These are phyloP conservation scores for Eclectus roratus DNA, from an alignment of 2,113 vertebrate species.

Conservation along the genomic window DNA sequence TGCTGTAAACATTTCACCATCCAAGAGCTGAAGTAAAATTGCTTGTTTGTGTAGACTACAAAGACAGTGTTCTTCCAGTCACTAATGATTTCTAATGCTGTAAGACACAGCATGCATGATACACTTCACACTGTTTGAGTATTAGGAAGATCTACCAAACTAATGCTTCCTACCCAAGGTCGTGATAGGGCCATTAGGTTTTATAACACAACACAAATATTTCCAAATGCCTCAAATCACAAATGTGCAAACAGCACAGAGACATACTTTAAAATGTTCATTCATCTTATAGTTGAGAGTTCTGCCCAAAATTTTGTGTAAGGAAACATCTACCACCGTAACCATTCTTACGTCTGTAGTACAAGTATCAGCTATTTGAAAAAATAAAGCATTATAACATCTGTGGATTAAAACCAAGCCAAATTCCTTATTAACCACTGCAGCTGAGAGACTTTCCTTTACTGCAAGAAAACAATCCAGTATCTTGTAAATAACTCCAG, in stretches of 20 bases:
- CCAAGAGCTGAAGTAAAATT: background rate
- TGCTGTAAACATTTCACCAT: background rate
- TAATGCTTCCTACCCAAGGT: background rate
- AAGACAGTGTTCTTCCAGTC: background rate
- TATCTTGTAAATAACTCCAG: background rate
- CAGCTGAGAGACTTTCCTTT: background rate
- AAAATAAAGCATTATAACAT: background rate
- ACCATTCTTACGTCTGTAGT: accelerated
- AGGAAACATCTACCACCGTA: background rate
- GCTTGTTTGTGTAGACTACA: background rate
- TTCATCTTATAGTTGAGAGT: background rate
- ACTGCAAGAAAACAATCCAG: background rate
- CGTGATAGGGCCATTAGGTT: background rate
- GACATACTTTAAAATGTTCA: background rate
- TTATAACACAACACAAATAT: background rate
- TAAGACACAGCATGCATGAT: background rate
- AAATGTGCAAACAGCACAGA: background rate
- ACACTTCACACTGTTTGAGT: background rate
- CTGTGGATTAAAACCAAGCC: background rate
- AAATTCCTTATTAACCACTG: background rate
- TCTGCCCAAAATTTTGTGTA: background rate
- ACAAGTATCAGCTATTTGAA: background rate
- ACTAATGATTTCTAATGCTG: background rate
- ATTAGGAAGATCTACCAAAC: background rate
- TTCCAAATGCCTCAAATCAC: background rate